These are phyloP conservation scores for Slavum lentiscoides DNA, from an alignment of 2,888 invertebrate genomes.

Conservation along the genomic window DNA sequence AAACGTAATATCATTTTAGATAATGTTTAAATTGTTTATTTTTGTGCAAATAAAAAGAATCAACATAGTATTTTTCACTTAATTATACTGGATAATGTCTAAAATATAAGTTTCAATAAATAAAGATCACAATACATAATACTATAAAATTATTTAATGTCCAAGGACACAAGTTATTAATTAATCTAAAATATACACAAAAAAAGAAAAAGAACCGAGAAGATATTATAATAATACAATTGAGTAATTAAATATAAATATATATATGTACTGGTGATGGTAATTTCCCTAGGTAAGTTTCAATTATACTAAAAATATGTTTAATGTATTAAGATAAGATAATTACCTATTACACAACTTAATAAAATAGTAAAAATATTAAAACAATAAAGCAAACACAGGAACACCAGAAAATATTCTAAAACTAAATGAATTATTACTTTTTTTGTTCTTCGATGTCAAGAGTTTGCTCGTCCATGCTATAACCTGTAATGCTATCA, in stretches of 20 bases:
- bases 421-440: conserved; percentile 24
- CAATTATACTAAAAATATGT: conserved; percentile 5
- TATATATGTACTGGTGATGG: conserved; percentile 9
- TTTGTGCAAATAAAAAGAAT: conserved; percentile 34
- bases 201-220: not conserved
- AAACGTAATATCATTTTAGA: not conserved
- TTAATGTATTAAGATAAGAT: conserved; percentile 2
- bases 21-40: not conserved
- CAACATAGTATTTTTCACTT: conserved; percentile 18
- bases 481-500: conserved; percentile 70
- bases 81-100: conserved; percentile 17
- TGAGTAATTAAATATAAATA: not conserved
- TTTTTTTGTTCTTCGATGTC: conserved; percentile 55
- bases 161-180: not conserved
- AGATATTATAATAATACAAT: conserved; percentile 10
- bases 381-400: conserved; percentile 46
- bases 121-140: conserved; percentile 33
- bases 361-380: conserved; percentile 30
- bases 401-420: conserved; percentile 43
- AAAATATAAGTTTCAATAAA: conserved; percentile 25
- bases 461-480: conserved; percentile 60
- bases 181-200: conserved; percentile 4
- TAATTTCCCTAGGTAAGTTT: conserved; percentile 28
- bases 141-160: conserved; percentile 22
- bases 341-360: conserved; percentile 17